Conservation (phyloP, 2,113 vertebrate genomes). For the Caretta caretta region DNA sequence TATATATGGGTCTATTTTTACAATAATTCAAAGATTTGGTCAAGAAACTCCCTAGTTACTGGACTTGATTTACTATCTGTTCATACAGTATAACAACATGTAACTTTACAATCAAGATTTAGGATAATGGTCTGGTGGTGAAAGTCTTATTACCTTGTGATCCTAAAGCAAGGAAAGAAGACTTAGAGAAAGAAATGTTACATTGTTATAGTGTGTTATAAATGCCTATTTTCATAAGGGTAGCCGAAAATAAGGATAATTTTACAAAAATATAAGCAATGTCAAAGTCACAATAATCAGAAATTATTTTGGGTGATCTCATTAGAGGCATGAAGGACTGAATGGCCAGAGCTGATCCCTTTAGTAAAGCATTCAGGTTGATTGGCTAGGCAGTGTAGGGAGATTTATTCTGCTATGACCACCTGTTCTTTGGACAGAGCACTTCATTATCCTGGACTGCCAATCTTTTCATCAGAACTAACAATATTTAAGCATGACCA, state of each 20-base stretch:
- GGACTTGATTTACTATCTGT: background rate
- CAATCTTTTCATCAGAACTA: background rate
- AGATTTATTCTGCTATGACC: background rate
- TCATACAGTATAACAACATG: background rate
- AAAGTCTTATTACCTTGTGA: background rate
- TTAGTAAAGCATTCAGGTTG: background rate
- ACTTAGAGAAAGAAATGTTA: background rate
- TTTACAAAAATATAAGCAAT: background rate
- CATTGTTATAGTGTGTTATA: background rate
- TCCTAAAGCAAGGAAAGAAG: background rate
- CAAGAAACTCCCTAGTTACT: background rate
- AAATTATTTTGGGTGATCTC: background rate
- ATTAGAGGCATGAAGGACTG: background rate
- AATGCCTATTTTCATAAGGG: background rate
- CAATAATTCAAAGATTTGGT: background rate
- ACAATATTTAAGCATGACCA: background rate
- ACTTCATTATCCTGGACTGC: background rate
- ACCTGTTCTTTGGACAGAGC: background rate
- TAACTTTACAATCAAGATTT: background rate
- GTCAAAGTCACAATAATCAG: background rate
- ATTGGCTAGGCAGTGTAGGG: background rate
- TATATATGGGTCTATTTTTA: background rate
- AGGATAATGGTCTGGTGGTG: background rate
- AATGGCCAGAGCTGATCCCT: background rate
- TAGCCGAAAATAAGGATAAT: background rate